Conservation (phyloP, 1,140 invertebrate species). For the Dreissena polymorpha region DNA sequence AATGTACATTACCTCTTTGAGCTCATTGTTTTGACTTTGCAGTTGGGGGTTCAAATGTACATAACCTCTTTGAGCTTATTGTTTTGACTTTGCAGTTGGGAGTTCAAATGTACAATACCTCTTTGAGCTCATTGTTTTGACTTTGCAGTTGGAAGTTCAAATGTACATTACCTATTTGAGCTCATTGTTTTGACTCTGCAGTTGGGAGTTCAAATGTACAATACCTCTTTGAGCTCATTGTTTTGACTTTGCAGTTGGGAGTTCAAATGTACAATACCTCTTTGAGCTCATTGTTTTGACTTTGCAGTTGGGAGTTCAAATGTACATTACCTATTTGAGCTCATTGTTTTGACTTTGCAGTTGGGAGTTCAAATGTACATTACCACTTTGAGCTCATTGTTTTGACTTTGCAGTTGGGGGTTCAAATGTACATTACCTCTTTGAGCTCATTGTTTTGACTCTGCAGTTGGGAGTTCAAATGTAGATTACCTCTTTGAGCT, state of each 20-base stretch:
- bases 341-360: slow-evolving; percentile 90
- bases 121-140: slow-evolving; percentile 92
- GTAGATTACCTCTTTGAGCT: slow-evolving; percentile 88
- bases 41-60: slow-evolving; percentile 86
- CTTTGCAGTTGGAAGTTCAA: slow-evolving; percentile 88
- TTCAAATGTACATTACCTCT: slow-evolving; percentile 85
- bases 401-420: slow-evolving; percentile 89
- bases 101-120: slow-evolving; percentile 85
- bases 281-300: slow-evolving; percentile 92
- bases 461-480: slow-evolving; percentile 87
- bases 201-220: slow-evolving; percentile 85
- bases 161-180: slow-evolving; percentile 86
- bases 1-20: slow-evolving; percentile 86
- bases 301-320: slow-evolving; percentile 88
- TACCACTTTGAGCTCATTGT: slow-evolving; percentile 93
- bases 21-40: slow-evolving; percentile 89
- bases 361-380: slow-evolving; percentile 84
- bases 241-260: slow-evolving; percentile 90
- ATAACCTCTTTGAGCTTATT: slow-evolving; percentile 91
- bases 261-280: slow-evolving; percentile 85
- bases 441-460: slow-evolving; percentile 92
- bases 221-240: slow-evolving; percentile 91
- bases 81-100: slow-evolving; percentile 89
- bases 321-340: slow-evolving; percentile 87
- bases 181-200: slow-evolving; percentile 90